These are phyloP conservation scores for Coremacera marginata DNA, from an alignment of 2,888 invertebrate species.

Conservation along the genomic window DNA sequence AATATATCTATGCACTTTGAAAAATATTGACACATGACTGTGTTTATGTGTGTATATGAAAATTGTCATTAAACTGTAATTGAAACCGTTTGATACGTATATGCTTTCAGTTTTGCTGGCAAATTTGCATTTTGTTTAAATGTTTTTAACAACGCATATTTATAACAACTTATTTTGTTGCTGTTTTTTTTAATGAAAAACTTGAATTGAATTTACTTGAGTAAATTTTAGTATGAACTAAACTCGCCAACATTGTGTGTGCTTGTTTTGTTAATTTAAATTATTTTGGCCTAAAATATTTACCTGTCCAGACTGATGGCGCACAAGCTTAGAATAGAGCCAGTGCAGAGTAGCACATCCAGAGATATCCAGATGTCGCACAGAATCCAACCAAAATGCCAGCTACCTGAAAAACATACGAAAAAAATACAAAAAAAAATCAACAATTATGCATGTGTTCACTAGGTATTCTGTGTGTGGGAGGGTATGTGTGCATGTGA, in stretches of 20 bases:
- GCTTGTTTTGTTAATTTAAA: no score
- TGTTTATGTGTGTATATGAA: slow-evolving; percentile 43
- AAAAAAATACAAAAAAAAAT: slow-evolving; percentile 6
- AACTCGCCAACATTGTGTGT: not conserved
- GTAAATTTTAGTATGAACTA: no score
- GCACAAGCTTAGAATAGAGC: slow-evolving; percentile 92
- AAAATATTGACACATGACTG: not conserved
- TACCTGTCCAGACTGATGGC: slow-evolving; percentile 90
- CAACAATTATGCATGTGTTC: no score
- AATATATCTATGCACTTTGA: slow-evolving; percentile 9
- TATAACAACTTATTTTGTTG: no score
- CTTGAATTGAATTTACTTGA: no score
- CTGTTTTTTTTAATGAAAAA: no score
- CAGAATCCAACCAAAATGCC: slow-evolving; percentile 91
- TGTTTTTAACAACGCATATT: no score
- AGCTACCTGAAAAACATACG: slow-evolving; percentile 74
- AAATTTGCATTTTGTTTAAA: not conserved
- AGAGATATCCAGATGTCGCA: slow-evolving; percentile 93
- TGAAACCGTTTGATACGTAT: slow-evolving; percentile 50
- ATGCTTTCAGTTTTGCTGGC: not conserved
- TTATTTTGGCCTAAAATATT: slow-evolving; percentile 38
- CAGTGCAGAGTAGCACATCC: slow-evolving; percentile 94
- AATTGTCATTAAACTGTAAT: slow-evolving; percentile 63
- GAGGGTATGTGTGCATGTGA: not conserved
- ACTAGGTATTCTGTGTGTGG: not conserved